phyloP scores from a whole-genome alignment of 2,888 invertebrate species.

The Neuroscelio doddi region DNA sequence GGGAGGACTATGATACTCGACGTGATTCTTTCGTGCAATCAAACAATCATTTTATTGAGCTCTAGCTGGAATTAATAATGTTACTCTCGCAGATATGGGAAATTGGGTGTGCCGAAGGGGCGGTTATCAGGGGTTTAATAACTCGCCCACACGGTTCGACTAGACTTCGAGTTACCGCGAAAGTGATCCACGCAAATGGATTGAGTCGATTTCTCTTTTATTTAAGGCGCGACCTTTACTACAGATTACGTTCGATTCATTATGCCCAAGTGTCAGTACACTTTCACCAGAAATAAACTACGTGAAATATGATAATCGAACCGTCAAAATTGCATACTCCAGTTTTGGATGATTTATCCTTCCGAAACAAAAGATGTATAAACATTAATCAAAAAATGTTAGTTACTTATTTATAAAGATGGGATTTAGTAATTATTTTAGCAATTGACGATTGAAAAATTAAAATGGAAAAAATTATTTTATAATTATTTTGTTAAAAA shows the following conservation, averaged over 20 bases:
- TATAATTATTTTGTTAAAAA: too few species aligned
- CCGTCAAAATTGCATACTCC: neutral
- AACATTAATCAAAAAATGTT: too few species aligned
- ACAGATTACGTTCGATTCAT: constrained; percentile 11
- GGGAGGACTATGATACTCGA: constrained; percentile 4
- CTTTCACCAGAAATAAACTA: constrained; percentile 9
- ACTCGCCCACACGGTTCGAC: constrained; percentile 17
- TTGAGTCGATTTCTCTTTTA: constrained; percentile 10
- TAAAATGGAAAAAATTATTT: too few species aligned
- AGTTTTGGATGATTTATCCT: neutral
- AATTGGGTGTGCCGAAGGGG: constrained; percentile 3
- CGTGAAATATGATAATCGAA: neutral
- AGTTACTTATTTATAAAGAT: too few species aligned
- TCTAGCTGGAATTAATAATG: neutral
- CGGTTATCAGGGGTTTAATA: constrained; percentile 10
- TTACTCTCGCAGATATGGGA: neutral
- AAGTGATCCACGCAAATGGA: constrained; percentile 6
- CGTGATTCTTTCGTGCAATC: neutral
- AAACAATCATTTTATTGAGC: constrained; percentile 2
- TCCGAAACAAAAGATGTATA: constrained; percentile 9
- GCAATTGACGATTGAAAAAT: too few species aligned
- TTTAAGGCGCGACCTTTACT: constrained; percentile 7
- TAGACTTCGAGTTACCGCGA: constrained; percentile 6
- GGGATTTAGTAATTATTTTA: too few species aligned
- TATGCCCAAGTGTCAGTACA: neutral